Percentiles rank a stretch among this genome's conserved stretches.
Conservation (phyloP, 2,797 vertebrate genomes). For the Centroberyx gerrardi region DNA sequence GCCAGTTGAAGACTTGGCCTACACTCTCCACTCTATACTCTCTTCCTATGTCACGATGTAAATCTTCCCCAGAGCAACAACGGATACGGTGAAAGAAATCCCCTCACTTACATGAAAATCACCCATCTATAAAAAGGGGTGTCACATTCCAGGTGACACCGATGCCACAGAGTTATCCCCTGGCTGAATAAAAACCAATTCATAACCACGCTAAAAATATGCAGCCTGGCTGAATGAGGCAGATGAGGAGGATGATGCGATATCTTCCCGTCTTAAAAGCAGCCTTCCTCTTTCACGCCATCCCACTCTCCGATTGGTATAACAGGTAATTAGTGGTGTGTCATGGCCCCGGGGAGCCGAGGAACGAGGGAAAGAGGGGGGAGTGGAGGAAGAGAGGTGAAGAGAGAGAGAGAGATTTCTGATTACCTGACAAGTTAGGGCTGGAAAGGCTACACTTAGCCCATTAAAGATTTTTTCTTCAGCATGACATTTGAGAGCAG, state of each 20-base stretch:
- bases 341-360: slow-evolving; percentile 87
- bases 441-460: slow-evolving; percentile 99
- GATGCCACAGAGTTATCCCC: slow-evolving; percentile 51
- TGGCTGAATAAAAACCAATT: slow-evolving; percentile 53
- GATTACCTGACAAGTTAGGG: slow-evolving; percentile 97
- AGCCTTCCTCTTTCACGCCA: slow-evolving; percentile 88
- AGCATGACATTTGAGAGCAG: slow-evolving; percentile 98
- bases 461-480: slow-evolving; percentile 98
- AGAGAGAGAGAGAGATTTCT: slow-evolving; percentile 92
- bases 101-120: slow-evolving; percentile 67
- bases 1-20: background rate
- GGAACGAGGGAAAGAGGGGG: slow-evolving; percentile 61
- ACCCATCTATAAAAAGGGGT: slow-evolving; percentile 73
- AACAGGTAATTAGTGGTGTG: slow-evolving; percentile 96
- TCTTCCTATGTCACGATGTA: slow-evolving; percentile 34
- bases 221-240: slow-evolving; percentile 48
- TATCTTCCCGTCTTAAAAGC: slow-evolving; percentile 86
- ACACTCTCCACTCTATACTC: background rate
- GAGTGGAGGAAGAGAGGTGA: slow-evolving; percentile 45
- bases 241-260: slow-evolving; percentile 66
- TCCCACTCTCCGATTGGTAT: slow-evolving; percentile 90
- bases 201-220: slow-evolving; percentile 71
- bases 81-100: slow-evolving; percentile 58
- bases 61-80: slow-evolving; percentile 49
- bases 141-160: slow-evolving; percentile 71